These are phyloP conservation scores for Ichneumoninae sp. DNA, from an alignment of 2,888 invertebrate genomes.

Conservation along the genomic window DNA sequence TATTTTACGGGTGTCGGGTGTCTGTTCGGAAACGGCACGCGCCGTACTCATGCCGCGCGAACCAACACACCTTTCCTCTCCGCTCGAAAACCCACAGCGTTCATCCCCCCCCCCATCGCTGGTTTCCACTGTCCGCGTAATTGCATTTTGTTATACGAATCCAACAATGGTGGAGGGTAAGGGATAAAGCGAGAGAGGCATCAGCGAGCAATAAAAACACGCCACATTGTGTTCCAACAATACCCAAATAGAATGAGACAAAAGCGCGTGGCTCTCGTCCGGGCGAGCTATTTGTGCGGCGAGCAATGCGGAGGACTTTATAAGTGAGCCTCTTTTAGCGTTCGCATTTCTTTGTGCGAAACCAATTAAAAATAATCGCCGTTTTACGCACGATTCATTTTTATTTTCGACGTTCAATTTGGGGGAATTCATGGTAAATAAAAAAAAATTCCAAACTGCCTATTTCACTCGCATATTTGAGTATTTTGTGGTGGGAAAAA, in stretches of 20 bases:
- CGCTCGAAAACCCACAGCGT: conserved; percentile 26
- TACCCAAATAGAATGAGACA: conserved; percentile 51
- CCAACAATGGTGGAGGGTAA: conserved; percentile 61
- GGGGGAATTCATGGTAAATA: background rate
- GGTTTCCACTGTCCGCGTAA: conserved; percentile 45
- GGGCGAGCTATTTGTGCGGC: background rate
- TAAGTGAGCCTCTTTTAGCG: background rate
- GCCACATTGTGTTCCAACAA: conserved; percentile 68
- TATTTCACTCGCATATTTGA: too few relatives aligned
- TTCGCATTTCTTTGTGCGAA: background rate
- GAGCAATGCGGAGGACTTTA: background rate
- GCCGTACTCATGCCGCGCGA: conserved; percentile 20
- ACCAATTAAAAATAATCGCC: background rate
- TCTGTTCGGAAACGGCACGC: conserved; percentile 58
- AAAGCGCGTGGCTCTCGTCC: conserved; percentile 13
- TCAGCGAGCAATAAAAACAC: conserved; percentile 65
- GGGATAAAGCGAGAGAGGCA: conserved; percentile 50
- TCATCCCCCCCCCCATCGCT: conserved; percentile 19
- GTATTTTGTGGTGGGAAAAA: too few relatives aligned
- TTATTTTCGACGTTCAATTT: too few relatives aligned
- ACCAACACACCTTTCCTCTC: conserved; percentile 43
- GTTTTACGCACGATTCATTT: background rate
- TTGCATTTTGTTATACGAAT: conserved; percentile 63
- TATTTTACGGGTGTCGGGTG: conserved; percentile 67
- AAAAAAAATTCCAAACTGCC: background rate